These are phyloP conservation scores for Lasius fuliginosus DNA, from an alignment of 2,888 invertebrate species.

Conservation along the genomic window DNA sequence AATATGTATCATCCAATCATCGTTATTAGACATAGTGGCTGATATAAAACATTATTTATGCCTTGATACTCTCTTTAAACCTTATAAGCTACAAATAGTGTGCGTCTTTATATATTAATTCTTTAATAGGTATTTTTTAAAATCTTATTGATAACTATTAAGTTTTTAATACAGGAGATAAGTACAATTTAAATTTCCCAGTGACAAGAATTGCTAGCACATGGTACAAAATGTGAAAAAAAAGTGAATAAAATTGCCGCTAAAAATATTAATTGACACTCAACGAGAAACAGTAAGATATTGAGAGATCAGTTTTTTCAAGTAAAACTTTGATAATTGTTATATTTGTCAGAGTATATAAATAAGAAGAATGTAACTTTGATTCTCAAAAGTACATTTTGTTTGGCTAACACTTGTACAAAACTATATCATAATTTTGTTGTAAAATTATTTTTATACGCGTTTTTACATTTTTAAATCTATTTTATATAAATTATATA, in stretches of 20 bases:
- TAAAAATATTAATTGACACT: neutral
- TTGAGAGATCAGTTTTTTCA: neutral
- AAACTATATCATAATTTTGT: slow-evolving; percentile 1
- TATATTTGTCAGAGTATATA: neutral
- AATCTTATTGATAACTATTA: neutral
- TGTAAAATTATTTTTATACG: slow-evolving; percentile 4
- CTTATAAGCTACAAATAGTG: neutral
- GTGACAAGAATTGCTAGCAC: neutral
- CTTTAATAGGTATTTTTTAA: neutral
- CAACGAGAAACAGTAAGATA: neutral
- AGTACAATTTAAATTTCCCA: neutral
- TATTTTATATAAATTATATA: slow-evolving; percentile 3
- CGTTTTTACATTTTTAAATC: neutral
- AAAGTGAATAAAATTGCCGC: neutral
- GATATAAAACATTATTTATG: slow-evolving; percentile 14
- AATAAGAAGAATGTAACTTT: slow-evolving; percentile 19
- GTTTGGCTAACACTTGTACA: neutral
- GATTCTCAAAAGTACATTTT: neutral
- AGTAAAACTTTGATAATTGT: neutral
- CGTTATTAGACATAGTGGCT: neutral
- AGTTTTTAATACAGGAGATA: neutral
- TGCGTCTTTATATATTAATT: neutral
- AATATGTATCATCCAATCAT: slow-evolving; percentile 8
- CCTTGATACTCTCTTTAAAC: neutral
- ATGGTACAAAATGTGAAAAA: neutral